Evolutionary conservation across 2,113 vertebrate species (phyloP).

Genomic region (Takifugu flavidus): DNA sequence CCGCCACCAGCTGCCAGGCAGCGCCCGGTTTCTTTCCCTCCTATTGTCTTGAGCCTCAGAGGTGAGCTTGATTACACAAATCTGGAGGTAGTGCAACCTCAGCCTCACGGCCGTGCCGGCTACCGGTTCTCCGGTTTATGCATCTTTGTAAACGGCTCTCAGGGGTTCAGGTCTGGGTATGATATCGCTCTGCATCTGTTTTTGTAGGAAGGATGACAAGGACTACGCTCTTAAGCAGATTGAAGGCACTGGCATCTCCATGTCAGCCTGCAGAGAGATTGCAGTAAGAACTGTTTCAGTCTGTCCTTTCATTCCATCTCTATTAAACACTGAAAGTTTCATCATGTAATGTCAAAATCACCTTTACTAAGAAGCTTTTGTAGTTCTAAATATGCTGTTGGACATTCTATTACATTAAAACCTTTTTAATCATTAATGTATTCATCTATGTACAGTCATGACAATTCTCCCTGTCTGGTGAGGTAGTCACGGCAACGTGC

Average conservation of each 20-base stretch:
- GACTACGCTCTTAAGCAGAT: constrained; percentile 99
- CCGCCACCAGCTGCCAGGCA: constrained; percentile 58
- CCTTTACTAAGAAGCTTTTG: constrained; percentile 8
- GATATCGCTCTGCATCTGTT: constrained; percentile 57
- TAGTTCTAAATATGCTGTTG: background rate
- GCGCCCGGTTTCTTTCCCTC: constrained; percentile 48
- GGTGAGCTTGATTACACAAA: constrained; percentile 72
- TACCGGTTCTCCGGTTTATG: constrained; percentile 46
- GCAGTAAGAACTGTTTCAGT: constrained; percentile 83
- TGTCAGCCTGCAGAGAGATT: constrained; percentile 99
- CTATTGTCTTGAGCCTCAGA: constrained; percentile 62
- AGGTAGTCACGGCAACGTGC: background rate
- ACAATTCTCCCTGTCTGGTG: background rate
- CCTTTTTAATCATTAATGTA: background rate
- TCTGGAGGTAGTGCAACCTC: constrained; percentile 62
- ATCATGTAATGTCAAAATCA: constrained; percentile 22
- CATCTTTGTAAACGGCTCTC: constrained; percentile 45
- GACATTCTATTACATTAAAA: background rate
- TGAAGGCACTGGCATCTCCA: constrained; percentile 99
- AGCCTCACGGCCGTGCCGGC: constrained; percentile 45
- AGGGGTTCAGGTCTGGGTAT: constrained; percentile 49
- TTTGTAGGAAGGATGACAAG: constrained; percentile 97
- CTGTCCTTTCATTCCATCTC: constrained; percentile 57
- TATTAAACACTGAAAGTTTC: constrained; percentile 24
- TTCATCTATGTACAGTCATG: background rate